phyloP scores from a whole-genome alignment of 2,888 invertebrate genomes.

The Drosophila formosana region DNA sequence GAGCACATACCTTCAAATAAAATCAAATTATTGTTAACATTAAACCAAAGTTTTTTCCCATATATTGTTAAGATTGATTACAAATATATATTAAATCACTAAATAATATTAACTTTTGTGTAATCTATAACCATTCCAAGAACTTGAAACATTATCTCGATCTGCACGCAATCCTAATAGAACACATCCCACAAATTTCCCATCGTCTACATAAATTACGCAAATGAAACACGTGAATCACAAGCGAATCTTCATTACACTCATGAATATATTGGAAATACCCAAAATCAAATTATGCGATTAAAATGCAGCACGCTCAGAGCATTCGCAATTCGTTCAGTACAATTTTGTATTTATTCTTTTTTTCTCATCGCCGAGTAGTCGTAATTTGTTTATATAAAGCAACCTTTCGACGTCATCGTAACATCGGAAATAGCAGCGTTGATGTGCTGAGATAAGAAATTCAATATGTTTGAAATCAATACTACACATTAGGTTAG shows the following conservation, averaged over 20 bases:
- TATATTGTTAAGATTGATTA: no score
- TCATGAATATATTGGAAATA: conserved; percentile 19
- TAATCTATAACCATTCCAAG: no score
- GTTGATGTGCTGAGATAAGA: conserved; percentile 26
- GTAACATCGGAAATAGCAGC: conserved; percentile 45
- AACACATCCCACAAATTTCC: conserved; percentile 4
- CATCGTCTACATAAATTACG: conserved; percentile 14
- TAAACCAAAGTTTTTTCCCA: no score
- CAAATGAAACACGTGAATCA: conserved; percentile 1
- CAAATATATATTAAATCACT: no score
- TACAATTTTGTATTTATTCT: background rate
- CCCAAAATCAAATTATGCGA: conserved; percentile 2
- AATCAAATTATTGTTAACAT: no score
- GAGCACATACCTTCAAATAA: no score
- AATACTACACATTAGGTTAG: conserved; percentile 11
- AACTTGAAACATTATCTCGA: background rate
- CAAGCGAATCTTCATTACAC: conserved; percentile 2
- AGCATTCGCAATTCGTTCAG: conserved; percentile 48
- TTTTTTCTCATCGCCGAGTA: conserved; percentile 6
- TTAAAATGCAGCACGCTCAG: conserved; percentile 36
- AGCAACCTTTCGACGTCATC: conserved; percentile 38
- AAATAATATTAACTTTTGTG: no score
- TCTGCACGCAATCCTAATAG: background rate
- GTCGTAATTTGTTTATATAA: conserved; percentile 46
- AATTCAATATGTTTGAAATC: conserved; percentile 13